phyloP scores from a whole-genome alignment of 2,888 invertebrate species.

The Malacosoma neustria region DNA sequence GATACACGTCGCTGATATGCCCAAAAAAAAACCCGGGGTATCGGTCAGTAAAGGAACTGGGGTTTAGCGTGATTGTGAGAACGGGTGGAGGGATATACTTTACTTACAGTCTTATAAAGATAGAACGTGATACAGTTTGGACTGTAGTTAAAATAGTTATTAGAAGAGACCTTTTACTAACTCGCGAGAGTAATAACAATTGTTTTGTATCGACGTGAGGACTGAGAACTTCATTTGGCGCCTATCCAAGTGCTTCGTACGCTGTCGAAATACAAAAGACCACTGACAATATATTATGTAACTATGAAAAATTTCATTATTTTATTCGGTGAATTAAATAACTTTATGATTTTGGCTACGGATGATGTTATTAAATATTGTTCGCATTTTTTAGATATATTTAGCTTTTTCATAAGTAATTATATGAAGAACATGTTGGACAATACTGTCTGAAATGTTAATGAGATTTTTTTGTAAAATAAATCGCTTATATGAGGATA shows the following conservation, averaged over 20 bases:
- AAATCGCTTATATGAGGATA: too few relatives aligned
- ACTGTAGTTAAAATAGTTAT: not conserved
- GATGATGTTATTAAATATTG: not conserved
- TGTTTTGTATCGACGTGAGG: conserved; percentile 21
- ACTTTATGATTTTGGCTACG: not conserved
- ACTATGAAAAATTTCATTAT: not conserved
- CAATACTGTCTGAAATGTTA: too few relatives aligned
- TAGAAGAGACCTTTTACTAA: not conserved
- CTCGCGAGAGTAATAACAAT: conserved; percentile 13
- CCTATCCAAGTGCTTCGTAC: conserved; percentile 21
- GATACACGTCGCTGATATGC: too few relatives aligned
- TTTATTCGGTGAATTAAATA: not conserved
- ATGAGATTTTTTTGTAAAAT: too few relatives aligned
- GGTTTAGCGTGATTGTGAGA: too few relatives aligned
- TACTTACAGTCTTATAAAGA: too few relatives aligned
- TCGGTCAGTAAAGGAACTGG: too few relatives aligned
- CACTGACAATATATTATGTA: too few relatives aligned
- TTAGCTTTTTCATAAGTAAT: not conserved
- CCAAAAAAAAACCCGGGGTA: too few relatives aligned
- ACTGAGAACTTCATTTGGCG: conserved; percentile 23
- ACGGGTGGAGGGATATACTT: too few relatives aligned
- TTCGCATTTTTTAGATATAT: not conserved
- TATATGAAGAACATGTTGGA: too few relatives aligned
- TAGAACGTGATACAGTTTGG: too few relatives aligned
- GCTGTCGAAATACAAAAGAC: conserved; percentile 16